Base-by-base conservation (phyloP, 2,888 invertebrate species). In the Plebejus argus region DNA sequence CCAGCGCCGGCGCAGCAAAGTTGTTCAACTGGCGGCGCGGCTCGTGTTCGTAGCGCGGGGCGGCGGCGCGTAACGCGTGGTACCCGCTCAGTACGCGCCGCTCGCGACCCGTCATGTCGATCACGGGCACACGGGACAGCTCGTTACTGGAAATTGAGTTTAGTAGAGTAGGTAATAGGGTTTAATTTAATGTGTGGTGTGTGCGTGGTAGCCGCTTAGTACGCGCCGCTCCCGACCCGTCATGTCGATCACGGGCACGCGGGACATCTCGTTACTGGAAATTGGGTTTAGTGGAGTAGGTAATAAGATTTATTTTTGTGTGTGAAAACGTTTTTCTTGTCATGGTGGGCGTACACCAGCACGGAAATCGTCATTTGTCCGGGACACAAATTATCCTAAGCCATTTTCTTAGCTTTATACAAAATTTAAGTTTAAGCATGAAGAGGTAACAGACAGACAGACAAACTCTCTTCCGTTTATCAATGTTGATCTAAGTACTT, bases 221-320 rank as follows among this genome's bases (percentile, higher is more conserved):
- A 99, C 97, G 78, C 98, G 95, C 87, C 98, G 97, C 89, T 99
- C 98, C 0, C 97, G 98, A 0, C 99, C 99, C 7, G 99, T 99
- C 98, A 99, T 98, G 90, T 99, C 99, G 81, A 99, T 99, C 15
- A 99, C 99, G 83, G 99, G 99, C 70, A 99, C 98, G 90, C 98
- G 97, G 53, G 96, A 96, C 76, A 98, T 90, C 83, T 97, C 96
- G 85, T 90, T 95, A 79, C 95, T 95, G 82, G 61, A 58, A 58
- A 20, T 12, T 56, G 56, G 6, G 56, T 56, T 56, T n/a, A 56
- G n/a, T 56, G 18, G 18, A 12, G 56, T 56, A 56, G 56, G 2
- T 39, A 39, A 39, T 39, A 39, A 10, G 39, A 10, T 39, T 39
- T 10, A 39, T 39, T 39, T 39, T 39, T 39, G 35, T 39, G 35